A percentile compares a stretch with the other conserved stretches of the same genome.
Evolutionary conservation across 1,140 invertebrate genomes (phyloP).

Genomic region (Ceratina japonica): DNA sequence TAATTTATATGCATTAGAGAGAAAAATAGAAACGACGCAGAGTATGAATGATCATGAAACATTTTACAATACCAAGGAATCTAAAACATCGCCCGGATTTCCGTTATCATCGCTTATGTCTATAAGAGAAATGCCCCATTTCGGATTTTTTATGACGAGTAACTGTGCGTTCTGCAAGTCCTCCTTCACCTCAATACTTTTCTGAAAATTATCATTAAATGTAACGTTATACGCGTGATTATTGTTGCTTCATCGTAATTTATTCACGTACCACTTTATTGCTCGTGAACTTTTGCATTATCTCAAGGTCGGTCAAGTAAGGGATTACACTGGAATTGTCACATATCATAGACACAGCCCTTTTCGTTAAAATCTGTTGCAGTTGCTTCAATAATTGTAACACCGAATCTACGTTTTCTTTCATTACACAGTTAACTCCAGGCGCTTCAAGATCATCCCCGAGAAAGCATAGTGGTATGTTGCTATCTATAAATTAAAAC

Average conservation of each 20-base stretch:
- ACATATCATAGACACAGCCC: conserved; percentile 82
- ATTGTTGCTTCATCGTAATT: conserved; percentile 24
- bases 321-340: conserved; percentile 77
- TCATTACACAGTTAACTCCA: conserved; percentile 82
- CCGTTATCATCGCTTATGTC: conserved; percentile 75
- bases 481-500: conserved; percentile 76
- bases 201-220: conserved; percentile 67
- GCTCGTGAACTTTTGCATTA: conserved; percentile 71
- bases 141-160: conserved; percentile 84
- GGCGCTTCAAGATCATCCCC: conserved; percentile 76
- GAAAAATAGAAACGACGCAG: background rate
- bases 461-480: conserved; percentile 81
- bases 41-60: background rate
- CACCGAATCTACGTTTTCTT: conserved; percentile 81
- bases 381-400: conserved; percentile 82
- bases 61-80: conserved; percentile 71
- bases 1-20: conserved; percentile 19
- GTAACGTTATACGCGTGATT: background rate
- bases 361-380: conserved; percentile 80
- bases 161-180: conserved; percentile 84
- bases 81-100: conserved; percentile 64
- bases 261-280: conserved; percentile 67
- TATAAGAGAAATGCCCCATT: conserved; percentile 84
- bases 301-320: conserved; percentile 81
- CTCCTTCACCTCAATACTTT: conserved; percentile 76